These are phyloP conservation scores for Onychomys leucogaster DNA, from an alignment of 2,797 vertebrate species.

Conservation along the genomic window DNA sequence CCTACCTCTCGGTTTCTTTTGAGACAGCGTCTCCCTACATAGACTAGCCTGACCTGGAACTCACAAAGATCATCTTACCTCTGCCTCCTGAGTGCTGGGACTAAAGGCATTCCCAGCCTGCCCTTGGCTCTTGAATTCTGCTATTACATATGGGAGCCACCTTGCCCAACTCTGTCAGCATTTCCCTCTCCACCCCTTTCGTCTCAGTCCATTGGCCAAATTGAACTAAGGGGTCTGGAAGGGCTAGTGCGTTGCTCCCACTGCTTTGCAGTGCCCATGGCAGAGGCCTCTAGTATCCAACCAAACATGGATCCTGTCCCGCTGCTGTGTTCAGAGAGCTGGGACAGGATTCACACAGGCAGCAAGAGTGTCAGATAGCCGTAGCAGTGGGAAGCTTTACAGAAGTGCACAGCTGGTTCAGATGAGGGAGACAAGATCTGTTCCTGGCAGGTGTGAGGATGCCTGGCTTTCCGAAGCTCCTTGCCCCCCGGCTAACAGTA, in stretches of 20 bases:
- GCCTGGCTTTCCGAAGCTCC: background rate
- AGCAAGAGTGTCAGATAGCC: background rate
- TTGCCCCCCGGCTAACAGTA: background rate
- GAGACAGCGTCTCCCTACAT: background rate
- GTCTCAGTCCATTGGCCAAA: background rate
- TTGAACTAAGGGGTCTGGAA: background rate
- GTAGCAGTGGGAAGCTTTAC: background rate
- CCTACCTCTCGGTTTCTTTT: background rate
- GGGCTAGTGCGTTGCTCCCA: no score
- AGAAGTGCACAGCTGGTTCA: background rate
- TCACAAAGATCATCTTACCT: background rate
- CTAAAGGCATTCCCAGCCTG: background rate
- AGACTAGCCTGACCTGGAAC: background rate
- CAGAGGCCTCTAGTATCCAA: background rate
- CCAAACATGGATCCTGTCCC: background rate
- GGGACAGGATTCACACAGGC: background rate
- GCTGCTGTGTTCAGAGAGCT: background rate
- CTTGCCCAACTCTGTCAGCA: no score
- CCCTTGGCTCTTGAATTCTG: background rate
- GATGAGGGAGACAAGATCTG: background rate
- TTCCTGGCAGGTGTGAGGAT: background rate
- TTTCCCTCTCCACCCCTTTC: background rate
- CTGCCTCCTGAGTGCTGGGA: background rate
- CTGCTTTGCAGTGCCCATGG: background rate
- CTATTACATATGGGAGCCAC: background rate